Evolutionary conservation across 2,888 invertebrate genomes (phyloP), one percentile per base, ranked within the genome.

Genomic region (Cosmia trapezina): DNA sequence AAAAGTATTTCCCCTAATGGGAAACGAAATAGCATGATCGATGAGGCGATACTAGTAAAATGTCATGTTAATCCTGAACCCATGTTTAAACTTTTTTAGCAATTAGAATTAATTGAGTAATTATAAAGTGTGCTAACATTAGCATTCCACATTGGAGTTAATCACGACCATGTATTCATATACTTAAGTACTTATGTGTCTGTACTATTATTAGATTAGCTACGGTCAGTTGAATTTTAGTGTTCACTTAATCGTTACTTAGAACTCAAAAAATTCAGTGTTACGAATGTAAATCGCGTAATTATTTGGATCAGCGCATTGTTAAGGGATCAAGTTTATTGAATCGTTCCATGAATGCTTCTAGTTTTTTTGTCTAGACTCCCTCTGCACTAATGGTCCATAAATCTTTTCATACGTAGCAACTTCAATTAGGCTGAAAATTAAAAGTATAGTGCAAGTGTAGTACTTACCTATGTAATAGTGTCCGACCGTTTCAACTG

Each of bases 41-140:
- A 73, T 67, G 41, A 54, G 28, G 19, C 41, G 53, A 54, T 81
- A 19, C 64, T 69, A 53, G n/a, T 53, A n/a, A 57, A 70, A 76
- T 68, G 12, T 45, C n/a, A 41, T 73, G 60, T 47, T 64, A 68
- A 80, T 74, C 45, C 51, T 63, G 59, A 59, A 53, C 8, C 47
- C 43, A 47, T 62, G 64, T 65, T 68, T 1, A 14, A 68, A 28
- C 11, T 74, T 82, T 74, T 82, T 76, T 59, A 74, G 59, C 51
- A 62, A 75, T 75, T 59, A 43, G 22, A 59, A 60, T 78, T 80
- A 86, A 84, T 84, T 74, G 68, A 81, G 73, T 80, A 71, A 80
- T 84, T 84, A 84, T 71, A 80, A 81, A 80, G 75, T 73, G 67
- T 73, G 63, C 74, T 47, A 49, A 76, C 74, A 87, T 85, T 83